These are phyloP conservation scores for Cetonia aurata DNA, from an alignment of 2,888 invertebrate genomes.

Conservation along the genomic window DNA sequence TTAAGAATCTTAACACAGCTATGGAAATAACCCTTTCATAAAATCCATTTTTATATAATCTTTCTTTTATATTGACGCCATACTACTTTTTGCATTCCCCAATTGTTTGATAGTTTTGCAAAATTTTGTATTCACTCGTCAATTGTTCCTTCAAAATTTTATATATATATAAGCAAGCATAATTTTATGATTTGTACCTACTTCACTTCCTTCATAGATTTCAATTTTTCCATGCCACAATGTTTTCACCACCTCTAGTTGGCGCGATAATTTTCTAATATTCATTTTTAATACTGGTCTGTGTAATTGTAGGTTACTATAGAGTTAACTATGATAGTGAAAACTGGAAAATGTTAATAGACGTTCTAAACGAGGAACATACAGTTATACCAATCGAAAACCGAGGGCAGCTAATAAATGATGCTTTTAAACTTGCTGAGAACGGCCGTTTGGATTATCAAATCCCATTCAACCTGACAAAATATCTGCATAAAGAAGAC, in stretches of 20 bases:
- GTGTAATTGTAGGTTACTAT: slow-evolving; percentile 73
- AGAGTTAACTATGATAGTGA: slow-evolving; percentile 73
- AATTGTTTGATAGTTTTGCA: background rate
- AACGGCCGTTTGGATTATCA: slow-evolving; percentile 71
- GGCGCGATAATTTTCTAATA: too few relatives aligned
- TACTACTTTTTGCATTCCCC: background rate
- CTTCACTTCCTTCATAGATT: too few relatives aligned
- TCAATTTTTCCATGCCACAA: too few relatives aligned
- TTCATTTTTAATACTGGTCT: too few relatives aligned
- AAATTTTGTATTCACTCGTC: too few relatives aligned
- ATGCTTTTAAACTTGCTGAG: slow-evolving; percentile 77
- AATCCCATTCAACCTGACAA: slow-evolving; percentile 73
- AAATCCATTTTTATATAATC: background rate
- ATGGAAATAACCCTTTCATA: background rate
- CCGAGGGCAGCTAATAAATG: slow-evolving; percentile 80
- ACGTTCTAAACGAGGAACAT: slow-evolving; percentile 64
- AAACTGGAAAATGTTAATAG: slow-evolving; percentile 71
- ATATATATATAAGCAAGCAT: too few relatives aligned
- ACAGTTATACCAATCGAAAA: slow-evolving; percentile 71
- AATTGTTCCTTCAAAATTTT: too few relatives aligned
- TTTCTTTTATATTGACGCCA: background rate
- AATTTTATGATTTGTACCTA: too few relatives aligned
- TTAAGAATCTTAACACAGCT: background rate
- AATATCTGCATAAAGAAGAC: slow-evolving; percentile 73
- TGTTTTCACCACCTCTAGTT: too few relatives aligned